Base-by-base conservation (phyloP, 2,113 vertebrate genomes). In the Gobio gobio region DNA sequence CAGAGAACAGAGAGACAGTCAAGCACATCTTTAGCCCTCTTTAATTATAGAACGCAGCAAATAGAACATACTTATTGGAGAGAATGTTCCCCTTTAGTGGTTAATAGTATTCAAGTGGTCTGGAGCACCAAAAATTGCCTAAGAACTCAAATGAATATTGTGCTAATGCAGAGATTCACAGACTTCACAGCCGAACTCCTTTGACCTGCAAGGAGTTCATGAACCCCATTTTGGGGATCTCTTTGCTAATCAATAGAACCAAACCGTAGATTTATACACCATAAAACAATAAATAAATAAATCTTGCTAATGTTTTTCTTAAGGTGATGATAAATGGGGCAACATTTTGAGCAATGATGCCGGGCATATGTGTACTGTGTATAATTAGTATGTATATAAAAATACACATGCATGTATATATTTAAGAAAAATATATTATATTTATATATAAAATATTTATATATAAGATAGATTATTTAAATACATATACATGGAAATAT, bases 31-130 rank as follows among this genome's bases (percentile, higher is more conserved):
- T 86, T 83, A 64, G 74, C 58, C 74, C 72, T 78, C 24, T 78
- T 89, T 84, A 87, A 87, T 89, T 82, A 89, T 87, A 82, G 36
- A 89, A 29, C 45, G 45, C 61, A 82, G 81, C 77, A 84, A 89
- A 84, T 58, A 76, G 75, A 75, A 73, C 86, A 76, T n/a, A 26
- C 36, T 59, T 13, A 59, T 26, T 79, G 36, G 20, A 78, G 16
- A 40, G 33, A 73, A 79, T 33, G n/a, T 64, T 47, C 24, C 6
- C 3, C 5, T 54, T 63, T 16, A 20, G n/a, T 14, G 5, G 22
- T 29, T 47, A 66, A 70, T 47, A 24, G 10, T 24, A n/a, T 45
- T 45, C 4, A 20, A 9, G 68, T 72, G 40, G 68, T 45, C 20
- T 72, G 68, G 40, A 43, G 2, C 68, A 72, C 40, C 68, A 22